Conservation (phyloP, 2,113 vertebrate genomes). For the Accipiter virgatus region DNA sequence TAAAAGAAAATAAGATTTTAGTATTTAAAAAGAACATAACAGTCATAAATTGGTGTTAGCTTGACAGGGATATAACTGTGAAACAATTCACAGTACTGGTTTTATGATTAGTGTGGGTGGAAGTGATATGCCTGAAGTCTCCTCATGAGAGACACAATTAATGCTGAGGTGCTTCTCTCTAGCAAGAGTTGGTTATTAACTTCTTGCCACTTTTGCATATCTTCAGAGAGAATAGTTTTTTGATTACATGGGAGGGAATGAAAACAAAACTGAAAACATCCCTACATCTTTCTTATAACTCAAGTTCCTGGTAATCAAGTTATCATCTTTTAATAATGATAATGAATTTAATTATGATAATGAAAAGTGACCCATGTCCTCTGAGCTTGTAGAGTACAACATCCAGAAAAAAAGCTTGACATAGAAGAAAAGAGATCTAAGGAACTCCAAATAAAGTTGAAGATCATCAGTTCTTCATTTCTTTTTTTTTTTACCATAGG, state of each 20-base stretch:
- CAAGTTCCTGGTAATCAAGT: background rate
- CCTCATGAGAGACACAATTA: background rate
- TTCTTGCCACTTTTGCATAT: background rate
- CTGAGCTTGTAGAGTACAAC: background rate
- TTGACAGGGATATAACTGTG: background rate
- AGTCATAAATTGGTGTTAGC: background rate
- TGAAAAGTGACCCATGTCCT: background rate
- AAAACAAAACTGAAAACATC: background rate
- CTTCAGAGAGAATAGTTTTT: background rate
- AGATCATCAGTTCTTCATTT: background rate
- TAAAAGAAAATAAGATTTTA: background rate
- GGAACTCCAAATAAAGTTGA: background rate
- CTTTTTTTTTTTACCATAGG: background rate
- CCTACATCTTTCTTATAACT: background rate
- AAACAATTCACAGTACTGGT: background rate
- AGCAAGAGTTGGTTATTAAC: background rate
- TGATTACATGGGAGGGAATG: background rate
- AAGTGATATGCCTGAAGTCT: background rate
- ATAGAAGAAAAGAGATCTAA: background rate
- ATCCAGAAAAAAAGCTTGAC: background rate
- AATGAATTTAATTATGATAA: background rate
- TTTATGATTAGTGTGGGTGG: background rate
- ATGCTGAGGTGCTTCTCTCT: background rate
- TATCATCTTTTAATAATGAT: background rate
- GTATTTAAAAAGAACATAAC: background rate